Evolutionary conservation across 2,113 vertebrate genomes (phyloP).

Genomic region (Coryphaenoides rupestris): DNA sequence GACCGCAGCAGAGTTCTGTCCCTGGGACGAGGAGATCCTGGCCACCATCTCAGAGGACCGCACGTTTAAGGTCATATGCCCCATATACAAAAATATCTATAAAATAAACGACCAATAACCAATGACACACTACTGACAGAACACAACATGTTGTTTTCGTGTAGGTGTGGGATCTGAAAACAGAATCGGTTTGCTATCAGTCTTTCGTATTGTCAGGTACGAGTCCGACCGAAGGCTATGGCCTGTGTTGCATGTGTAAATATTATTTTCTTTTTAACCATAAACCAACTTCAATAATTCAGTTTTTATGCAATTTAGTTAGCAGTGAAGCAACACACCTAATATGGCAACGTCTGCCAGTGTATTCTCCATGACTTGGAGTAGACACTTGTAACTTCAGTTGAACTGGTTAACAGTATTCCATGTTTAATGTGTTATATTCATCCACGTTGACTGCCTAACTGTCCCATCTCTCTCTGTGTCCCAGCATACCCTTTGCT

Average conservation of each 20-base stretch:
- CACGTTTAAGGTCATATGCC: constrained; percentile 72
- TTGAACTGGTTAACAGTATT: neutral
- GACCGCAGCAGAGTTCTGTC: constrained; percentile 83
- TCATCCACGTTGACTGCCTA: neutral
- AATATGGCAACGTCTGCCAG: no score
- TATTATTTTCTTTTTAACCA: no score
- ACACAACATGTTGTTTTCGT: constrained; percentile 12
- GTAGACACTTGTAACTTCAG: no score
- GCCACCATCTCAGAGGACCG: constrained; percentile 86
- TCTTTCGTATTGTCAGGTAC: constrained; percentile 84
- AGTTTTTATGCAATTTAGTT: no score
- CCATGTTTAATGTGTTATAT: constrained; percentile 1
- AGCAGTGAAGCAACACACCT: no score
- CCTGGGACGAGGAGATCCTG: constrained; percentile 72
- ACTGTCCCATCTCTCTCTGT: neutral
- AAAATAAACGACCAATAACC: neutral
- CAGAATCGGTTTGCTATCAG: constrained; percentile 64
- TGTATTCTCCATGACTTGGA: no score
- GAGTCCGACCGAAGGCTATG: no score
- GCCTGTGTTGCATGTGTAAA: no score
- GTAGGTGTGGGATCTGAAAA: constrained; percentile 82
- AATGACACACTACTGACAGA: neutral
- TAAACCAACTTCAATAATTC: no score
- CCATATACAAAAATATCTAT: neutral
- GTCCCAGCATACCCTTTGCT: constrained; percentile 77